phyloP scores from a whole-genome alignment of 2,113 vertebrate species.

The Scortum barcoo region DNA sequence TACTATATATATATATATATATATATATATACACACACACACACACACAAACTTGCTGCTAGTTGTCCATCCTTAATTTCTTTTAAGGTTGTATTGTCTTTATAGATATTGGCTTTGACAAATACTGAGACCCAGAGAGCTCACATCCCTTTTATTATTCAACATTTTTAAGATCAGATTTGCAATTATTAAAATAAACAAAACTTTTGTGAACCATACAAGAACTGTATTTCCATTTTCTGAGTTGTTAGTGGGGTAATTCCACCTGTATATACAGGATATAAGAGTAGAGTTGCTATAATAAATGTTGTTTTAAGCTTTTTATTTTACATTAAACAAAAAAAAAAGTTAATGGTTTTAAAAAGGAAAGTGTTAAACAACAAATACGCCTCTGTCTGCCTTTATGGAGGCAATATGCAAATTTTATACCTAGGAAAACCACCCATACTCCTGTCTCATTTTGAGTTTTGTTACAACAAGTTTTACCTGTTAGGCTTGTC shows the following conservation, averaged over 20 bases:
- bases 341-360: background rate
- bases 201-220: slow-evolving; percentile 76
- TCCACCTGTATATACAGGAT: too few relatives aligned
- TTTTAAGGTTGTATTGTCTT: slow-evolving; percentile 65
- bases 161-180: slow-evolving; percentile 81
- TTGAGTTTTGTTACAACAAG: slow-evolving; percentile 49
- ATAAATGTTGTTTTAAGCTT: background rate
- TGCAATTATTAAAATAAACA: slow-evolving; percentile 81
- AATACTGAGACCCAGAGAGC: slow-evolving; percentile 55
- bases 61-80: slow-evolving; percentile 69
- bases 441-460: too few relatives aligned
- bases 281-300: background rate
- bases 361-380: background rate
- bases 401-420: background rate
- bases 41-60: slow-evolving; percentile 74
- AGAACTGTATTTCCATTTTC: background rate
- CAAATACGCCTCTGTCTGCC: background rate
- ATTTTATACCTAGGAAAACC: background rate
- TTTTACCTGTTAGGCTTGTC: slow-evolving; percentile 55
- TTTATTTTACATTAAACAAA: background rate
- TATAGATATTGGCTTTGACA: slow-evolving; percentile 61
- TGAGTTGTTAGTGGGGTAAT: background rate
- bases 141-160: slow-evolving; percentile 74
- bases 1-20: slow-evolving; percentile 60
- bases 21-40: slow-evolving; percentile 7